Evolutionary conservation across 1,140 invertebrate genomes (phyloP).

Genomic region (Drosophila baimaii): DNA sequence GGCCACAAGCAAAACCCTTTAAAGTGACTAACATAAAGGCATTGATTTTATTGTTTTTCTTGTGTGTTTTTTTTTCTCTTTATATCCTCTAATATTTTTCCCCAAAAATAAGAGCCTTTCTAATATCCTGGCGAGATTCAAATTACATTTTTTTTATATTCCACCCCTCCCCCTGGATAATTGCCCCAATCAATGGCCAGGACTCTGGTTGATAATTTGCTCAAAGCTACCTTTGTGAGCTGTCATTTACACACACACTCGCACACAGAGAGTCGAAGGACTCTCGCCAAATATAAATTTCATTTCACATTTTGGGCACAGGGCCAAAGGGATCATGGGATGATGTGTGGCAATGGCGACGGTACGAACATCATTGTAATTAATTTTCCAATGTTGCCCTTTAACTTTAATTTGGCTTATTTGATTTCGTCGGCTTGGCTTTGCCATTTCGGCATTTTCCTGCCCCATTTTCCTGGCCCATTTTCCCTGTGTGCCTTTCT

Average conservation of each 20-base stretch:
- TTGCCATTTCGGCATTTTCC: constrained; percentile 12
- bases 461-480: background rate
- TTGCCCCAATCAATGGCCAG: background rate
- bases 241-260: constrained; percentile 19
- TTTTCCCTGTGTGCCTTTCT: background rate
- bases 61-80: too few species aligned
- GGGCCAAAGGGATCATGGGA: background rate
- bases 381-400: constrained; percentile 50
- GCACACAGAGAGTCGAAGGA: constrained; percentile 13
- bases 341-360: background rate
- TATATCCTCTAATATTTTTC: too few species aligned
- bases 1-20: background rate
- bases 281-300: constrained; percentile 36
- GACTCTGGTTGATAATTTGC: constrained; percentile 15
- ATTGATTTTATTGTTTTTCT: background rate
- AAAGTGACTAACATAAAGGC: constrained; percentile 8
- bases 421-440: constrained; percentile 45
- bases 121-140: background rate
- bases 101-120: too few species aligned
- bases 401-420: constrained; percentile 67
- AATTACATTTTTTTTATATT: background rate
- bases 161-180: too few species aligned
- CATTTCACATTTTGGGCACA: constrained; percentile 1
- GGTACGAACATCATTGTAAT: constrained; percentile 47
- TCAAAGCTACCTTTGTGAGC: constrained; percentile 16